Evolutionary conservation across 2,888 invertebrate species (phyloP).

Genomic region (Oligia fasciuncula): DNA sequence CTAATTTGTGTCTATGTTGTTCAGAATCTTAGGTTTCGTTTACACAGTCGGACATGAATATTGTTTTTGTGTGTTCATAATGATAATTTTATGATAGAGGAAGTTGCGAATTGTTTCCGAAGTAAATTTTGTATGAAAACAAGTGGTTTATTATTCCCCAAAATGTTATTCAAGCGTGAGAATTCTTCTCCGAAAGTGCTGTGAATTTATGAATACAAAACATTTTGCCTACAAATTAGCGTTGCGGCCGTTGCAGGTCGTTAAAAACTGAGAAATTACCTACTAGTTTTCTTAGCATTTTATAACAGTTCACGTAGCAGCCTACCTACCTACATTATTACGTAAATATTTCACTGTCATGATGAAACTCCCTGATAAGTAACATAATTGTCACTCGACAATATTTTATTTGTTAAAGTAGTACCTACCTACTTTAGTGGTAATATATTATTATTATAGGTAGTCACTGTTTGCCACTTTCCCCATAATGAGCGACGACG

Average conservation of each 20-base stretch:
- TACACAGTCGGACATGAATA: conserved; percentile 29
- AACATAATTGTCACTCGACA: conserved; percentile 28
- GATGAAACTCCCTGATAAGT: conserved; percentile 42
- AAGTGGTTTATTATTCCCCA: conserved; percentile 15
- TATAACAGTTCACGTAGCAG: conserved; percentile 4
- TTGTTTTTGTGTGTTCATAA: conserved; percentile 31
- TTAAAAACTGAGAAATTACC: conserved; percentile 28
- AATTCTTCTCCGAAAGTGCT: conserved; percentile 17
- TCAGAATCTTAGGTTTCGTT: conserved; percentile 49
- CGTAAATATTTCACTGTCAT: conserved; percentile 41
- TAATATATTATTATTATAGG: not conserved
- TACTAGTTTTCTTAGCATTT: conserved; percentile 25
- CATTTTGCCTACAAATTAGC: conserved; percentile 4
- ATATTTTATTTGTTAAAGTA: conserved; percentile 25
- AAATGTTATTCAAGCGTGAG: conserved; percentile 25
- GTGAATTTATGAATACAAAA: conserved; percentile 38
- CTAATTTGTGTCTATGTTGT: conserved; percentile 57
- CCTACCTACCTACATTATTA: conserved; percentile 6
- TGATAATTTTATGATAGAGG: conserved; percentile 33
- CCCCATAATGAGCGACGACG: not conserved
- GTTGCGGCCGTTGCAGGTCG: conserved; percentile 5
- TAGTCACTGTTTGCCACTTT: conserved; percentile 5
- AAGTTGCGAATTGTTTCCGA: conserved; percentile 31
- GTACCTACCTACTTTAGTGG: conserved; percentile 1
- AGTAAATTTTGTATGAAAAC: conserved; percentile 23